phyloP scores from a whole-genome alignment of 2,888 invertebrate genomes.

The Tetanocera ferruginea region DNA sequence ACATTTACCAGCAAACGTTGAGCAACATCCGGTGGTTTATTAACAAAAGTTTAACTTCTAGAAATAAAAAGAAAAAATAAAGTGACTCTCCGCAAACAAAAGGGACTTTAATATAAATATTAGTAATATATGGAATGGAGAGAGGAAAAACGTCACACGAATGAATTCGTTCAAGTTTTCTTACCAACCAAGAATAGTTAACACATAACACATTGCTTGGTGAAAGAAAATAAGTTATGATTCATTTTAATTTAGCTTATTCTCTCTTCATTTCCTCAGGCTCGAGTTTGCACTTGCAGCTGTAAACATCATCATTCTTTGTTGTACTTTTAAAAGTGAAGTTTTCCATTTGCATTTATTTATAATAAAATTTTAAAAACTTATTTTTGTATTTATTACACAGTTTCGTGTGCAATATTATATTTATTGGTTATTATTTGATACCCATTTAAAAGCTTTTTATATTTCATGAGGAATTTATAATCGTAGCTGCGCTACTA shows the following conservation, averaged over 20 bases:
- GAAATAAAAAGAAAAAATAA: constrained; percentile 36
- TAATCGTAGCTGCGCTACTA: constrained; percentile 32
- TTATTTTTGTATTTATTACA: constrained; percentile 33
- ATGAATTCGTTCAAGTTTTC: no score
- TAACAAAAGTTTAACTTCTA: constrained; percentile 61
- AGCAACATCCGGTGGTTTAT: constrained; percentile 70
- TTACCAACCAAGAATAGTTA: no score
- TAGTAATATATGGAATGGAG: background rate
- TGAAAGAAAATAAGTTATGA: no score
- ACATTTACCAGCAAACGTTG: constrained; percentile 68
- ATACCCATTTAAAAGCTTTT: background rate
- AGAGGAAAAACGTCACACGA: no score
- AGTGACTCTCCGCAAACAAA: background rate
- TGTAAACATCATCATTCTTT: no score
- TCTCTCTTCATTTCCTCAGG: no score
- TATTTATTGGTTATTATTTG: constrained; percentile 27
- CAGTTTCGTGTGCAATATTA: constrained; percentile 31
- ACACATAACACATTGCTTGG: no score
- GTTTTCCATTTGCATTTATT: constrained; percentile 36
- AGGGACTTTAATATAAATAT: background rate
- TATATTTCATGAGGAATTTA: background rate
- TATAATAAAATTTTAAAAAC: background rate
- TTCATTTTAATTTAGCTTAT: no score
- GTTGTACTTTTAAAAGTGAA: background rate
- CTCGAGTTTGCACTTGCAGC: no score